Conservation (phyloP, 2,797 vertebrate species). For the Craterocephalus amniculus region DNA sequence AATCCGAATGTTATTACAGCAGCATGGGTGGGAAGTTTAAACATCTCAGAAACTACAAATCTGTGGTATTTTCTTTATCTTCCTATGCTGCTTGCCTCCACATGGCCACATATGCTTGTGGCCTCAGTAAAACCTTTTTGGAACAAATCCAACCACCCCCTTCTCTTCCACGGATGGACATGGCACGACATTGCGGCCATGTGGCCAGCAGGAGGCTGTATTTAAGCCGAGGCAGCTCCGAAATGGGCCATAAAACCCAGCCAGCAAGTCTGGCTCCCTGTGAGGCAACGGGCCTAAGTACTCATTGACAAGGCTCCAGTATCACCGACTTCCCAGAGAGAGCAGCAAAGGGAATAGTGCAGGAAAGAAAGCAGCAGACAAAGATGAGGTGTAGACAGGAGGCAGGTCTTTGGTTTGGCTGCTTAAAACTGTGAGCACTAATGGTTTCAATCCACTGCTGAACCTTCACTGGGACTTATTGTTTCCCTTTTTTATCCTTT, state of each 20-base stretch:
- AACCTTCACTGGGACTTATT: slow-evolving; percentile 13
- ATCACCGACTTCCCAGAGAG: slow-evolving; percentile 64
- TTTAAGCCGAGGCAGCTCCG: slow-evolving; percentile 76
- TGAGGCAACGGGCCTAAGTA: slow-evolving; percentile 74
- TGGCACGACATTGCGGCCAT: slow-evolving; percentile 76
- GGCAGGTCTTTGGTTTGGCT: slow-evolving; percentile 54
- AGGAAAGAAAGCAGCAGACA: slow-evolving; percentile 42
- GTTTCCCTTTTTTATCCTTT: slow-evolving; percentile 1
- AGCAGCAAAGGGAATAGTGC: slow-evolving; percentile 51
- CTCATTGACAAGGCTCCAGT: slow-evolving; percentile 78
- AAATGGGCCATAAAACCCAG: slow-evolving; percentile 78
- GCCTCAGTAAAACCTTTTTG: slow-evolving; percentile 74
- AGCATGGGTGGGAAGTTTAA: slow-evolving; percentile 46
- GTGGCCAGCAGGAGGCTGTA: slow-evolving; percentile 78
- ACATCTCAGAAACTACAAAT: slow-evolving; percentile 54
- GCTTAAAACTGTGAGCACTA: slow-evolving; percentile 44
- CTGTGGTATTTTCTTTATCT: slow-evolving; percentile 37
- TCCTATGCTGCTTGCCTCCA: slow-evolving; percentile 43
- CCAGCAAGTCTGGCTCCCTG: slow-evolving; percentile 79
- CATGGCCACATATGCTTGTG: slow-evolving; percentile 72
- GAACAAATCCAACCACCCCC: slow-evolving; percentile 44
- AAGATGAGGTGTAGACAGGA: slow-evolving; percentile 63
- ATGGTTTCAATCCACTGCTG: slow-evolving; percentile 41
- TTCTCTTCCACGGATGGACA: slow-evolving; percentile 63
- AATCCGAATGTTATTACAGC: slow-evolving; percentile 14